phyloP scores from a whole-genome alignment of 2,888 invertebrate species.

The Drosophila hamatofila region DNA sequence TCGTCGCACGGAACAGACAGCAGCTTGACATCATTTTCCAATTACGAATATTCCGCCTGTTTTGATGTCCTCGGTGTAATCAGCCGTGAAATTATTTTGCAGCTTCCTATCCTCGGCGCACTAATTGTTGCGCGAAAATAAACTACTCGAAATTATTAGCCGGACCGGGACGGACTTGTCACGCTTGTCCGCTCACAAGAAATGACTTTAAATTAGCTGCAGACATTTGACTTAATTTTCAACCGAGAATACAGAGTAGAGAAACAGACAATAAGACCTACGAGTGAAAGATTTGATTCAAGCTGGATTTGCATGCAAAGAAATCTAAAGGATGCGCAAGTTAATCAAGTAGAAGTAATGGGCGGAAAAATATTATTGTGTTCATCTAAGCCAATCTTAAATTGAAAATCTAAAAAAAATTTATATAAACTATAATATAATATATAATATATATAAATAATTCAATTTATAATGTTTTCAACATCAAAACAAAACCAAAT shows the following conservation, averaged over 20 bases:
- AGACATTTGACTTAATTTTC: conserved; percentile 32
- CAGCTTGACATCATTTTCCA: conserved; percentile 72
- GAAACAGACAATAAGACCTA: background rate
- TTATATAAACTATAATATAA: background rate
- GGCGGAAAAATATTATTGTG: background rate
- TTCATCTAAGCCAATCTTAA: background rate
- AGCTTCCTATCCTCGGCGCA: conserved; percentile 24
- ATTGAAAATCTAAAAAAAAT: too few relatives aligned
- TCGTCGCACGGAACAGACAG: conserved; percentile 18
- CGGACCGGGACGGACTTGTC: background rate
- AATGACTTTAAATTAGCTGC: conserved; percentile 45
- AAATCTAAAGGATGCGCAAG: background rate
- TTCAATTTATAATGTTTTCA: background rate
- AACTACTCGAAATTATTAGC: conserved; percentile 56
- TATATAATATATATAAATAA: background rate
- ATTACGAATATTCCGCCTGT: conserved; percentile 53
- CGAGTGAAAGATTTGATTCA: background rate
- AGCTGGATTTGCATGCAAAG: background rate
- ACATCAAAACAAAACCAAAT: background rate
- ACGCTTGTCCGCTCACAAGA: conserved; percentile 15
- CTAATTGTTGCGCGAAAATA: conserved; percentile 57
- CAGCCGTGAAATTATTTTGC: conserved; percentile 65
- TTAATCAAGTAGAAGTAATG: background rate
- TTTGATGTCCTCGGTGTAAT: conserved; percentile 58
- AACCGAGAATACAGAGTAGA: background rate